Conservation (phyloP, 2,888 invertebrate species). For the Calameuta idolon region DNA sequence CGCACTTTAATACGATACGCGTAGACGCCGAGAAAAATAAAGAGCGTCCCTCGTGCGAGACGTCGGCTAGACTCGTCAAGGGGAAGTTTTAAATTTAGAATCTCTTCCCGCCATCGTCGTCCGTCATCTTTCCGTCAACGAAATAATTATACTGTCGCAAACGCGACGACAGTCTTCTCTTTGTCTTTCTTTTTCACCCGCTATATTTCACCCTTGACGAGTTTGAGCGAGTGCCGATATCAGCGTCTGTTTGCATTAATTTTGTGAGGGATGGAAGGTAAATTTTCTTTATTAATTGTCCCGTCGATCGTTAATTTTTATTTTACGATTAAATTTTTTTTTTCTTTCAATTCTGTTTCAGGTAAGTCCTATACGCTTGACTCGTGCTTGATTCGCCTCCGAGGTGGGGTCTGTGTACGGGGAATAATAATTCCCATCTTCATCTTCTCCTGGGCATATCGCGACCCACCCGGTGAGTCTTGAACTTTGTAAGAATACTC, state of each 20-base stretch:
- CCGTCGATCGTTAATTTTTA: neutral
- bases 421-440: constrained; percentile 2
- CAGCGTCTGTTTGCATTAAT: neutral
- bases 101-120: constrained; percentile 1
- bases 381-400: neutral
- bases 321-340: constrained; percentile 14
- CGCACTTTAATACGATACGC: neutral
- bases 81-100: constrained; percentile 3
- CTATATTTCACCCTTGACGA: too few species aligned
- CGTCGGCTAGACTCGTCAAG: constrained; percentile 2
- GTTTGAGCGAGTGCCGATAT: neutral
- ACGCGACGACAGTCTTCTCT: neutral
- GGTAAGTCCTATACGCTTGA: constrained; percentile 45
- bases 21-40: neutral
- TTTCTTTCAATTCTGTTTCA: constrained; percentile 42
- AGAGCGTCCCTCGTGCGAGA: neutral
- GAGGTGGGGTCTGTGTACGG: too few species aligned
- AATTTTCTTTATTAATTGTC: neutral
- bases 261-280: neutral
- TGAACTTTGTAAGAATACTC: constrained; percentile 33
- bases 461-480: constrained; percentile 37
- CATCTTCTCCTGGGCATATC: constrained; percentile 10
- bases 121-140: neutral
- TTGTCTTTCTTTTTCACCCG: neutral
- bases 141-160: neutral